phyloP scores from a whole-genome alignment of 1,140 invertebrate genomes.

The Pentalonia nigronervosa region DNA sequence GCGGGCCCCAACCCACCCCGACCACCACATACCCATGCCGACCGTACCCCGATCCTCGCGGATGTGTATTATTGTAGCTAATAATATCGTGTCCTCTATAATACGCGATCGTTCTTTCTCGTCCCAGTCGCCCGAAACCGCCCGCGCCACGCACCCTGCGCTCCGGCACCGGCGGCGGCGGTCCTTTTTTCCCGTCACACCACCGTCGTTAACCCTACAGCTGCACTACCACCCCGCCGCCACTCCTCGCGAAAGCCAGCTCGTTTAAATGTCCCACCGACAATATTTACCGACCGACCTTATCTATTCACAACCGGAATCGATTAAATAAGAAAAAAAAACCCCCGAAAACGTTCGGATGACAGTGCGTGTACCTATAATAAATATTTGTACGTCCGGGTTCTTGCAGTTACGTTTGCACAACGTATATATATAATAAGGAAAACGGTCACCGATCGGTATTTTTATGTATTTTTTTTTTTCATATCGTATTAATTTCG shows the following conservation, averaged over 20 bases:
- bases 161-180: no score
- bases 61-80: constrained; percentile 58
- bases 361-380: constrained; percentile 23
- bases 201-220: background rate
- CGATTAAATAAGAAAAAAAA: constrained; percentile 1
- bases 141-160: background rate
- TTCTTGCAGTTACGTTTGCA: background rate
- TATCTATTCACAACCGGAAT: constrained; percentile 24
- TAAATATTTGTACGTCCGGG: background rate
- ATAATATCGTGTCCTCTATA: constrained; percentile 47
- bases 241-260: background rate
- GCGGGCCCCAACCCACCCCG: background rate
- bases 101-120: background rate
- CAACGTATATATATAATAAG: background rate
- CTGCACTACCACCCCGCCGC: background rate
- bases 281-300: constrained; percentile 39
- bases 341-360: background rate
- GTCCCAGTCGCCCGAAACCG: background rate
- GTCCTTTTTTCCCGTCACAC: background rate
- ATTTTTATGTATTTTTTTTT: background rate
- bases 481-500: constrained; percentile 4
- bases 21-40: background rate
- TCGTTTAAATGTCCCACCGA: constrained; percentile 45
- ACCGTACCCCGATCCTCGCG: background rate
- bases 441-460: background rate